These are phyloP conservation scores for Drosophila sp. DNA, from an alignment of 1,140 invertebrate species.

Conservation along the genomic window DNA sequence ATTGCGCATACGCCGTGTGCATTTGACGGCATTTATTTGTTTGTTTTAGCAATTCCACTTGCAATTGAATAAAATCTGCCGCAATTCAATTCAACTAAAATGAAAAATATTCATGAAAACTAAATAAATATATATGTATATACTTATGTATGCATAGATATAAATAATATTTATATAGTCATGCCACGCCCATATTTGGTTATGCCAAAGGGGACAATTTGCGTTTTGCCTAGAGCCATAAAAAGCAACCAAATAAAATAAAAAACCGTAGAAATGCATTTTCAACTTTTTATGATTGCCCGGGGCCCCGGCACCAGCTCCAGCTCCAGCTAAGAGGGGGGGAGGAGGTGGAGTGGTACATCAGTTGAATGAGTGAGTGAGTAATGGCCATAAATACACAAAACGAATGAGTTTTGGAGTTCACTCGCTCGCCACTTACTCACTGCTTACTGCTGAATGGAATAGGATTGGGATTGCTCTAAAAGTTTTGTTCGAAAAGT, in stretches of 20 bases:
- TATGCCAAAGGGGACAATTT: constrained; percentile 37
- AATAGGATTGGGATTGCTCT: background rate
- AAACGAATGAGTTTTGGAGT: constrained; percentile 18
- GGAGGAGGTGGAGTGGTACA: background rate
- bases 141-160: constrained; percentile 7
- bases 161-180: constrained; percentile 19
- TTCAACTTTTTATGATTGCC: constrained; percentile 56
- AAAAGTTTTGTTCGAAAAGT: constrained; percentile 16
- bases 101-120: constrained; percentile 22
- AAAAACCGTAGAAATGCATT: constrained; percentile 44
- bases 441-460: background rate
- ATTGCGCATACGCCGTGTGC: constrained; percentile 56
- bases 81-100: constrained; percentile 49
- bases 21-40: constrained; percentile 30
- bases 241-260: background rate
- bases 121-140: constrained; percentile 17
- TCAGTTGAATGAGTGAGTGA: constrained; percentile 28
- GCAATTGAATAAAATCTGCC: constrained; percentile 35
- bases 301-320: constrained; percentile 7
- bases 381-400: constrained; percentile 57
- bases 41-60: constrained; percentile 50
- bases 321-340: background rate
- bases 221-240: constrained; percentile 30
- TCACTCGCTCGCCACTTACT: constrained; percentile 23
- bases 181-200: constrained; percentile 30